These are phyloP conservation scores for Thunnus thynnus DNA, from an alignment of 2,113 vertebrate genomes.

Conservation along the genomic window DNA sequence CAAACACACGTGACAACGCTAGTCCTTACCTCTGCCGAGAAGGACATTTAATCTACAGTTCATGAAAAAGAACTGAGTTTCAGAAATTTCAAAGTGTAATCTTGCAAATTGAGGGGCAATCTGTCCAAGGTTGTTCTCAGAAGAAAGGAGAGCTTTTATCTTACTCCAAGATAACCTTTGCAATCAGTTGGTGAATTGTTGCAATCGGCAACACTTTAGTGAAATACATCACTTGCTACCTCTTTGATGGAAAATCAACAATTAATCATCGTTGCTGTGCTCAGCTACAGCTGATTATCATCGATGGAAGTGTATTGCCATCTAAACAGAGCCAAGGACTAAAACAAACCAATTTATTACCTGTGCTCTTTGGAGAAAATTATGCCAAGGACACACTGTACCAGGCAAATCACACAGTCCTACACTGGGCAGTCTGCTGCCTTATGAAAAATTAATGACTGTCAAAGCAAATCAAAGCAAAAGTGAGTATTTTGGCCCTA, in stretches of 20 bases:
- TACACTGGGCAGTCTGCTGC: neutral
- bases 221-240: slow-evolving; percentile 56
- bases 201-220: slow-evolving; percentile 46
- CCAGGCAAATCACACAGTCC: slow-evolving; percentile 43
- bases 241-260: slow-evolving; percentile 72
- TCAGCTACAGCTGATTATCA: slow-evolving; percentile 68
- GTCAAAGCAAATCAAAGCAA: slow-evolving; percentile 9
- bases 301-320: slow-evolving; percentile 50
- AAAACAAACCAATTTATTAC: slow-evolving; percentile 55
- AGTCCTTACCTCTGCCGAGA: slow-evolving; percentile 23
- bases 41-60: slow-evolving; percentile 25
- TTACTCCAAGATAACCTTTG: slow-evolving; percentile 57
- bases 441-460: slow-evolving; percentile 41
- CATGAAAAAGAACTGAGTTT: slow-evolving; percentile 32
- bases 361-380: slow-evolving; percentile 24
- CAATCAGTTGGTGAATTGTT: slow-evolving; percentile 60
- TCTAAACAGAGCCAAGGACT: slow-evolving; percentile 42
- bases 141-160: slow-evolving; percentile 37
- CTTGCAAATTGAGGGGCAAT: slow-evolving; percentile 35
- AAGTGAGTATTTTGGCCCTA: neutral
- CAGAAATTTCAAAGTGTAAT: slow-evolving; percentile 10
- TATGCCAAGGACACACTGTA: slow-evolving; percentile 41
- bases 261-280: slow-evolving; percentile 67
- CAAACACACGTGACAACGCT: slow-evolving; percentile 46
- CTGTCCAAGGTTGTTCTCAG: slow-evolving; percentile 54